Evolutionary conservation across 2,888 invertebrate genomes (phyloP), one percentile per base, ranked within the genome.

Genomic region (Leptura quadrifasciata): DNA sequence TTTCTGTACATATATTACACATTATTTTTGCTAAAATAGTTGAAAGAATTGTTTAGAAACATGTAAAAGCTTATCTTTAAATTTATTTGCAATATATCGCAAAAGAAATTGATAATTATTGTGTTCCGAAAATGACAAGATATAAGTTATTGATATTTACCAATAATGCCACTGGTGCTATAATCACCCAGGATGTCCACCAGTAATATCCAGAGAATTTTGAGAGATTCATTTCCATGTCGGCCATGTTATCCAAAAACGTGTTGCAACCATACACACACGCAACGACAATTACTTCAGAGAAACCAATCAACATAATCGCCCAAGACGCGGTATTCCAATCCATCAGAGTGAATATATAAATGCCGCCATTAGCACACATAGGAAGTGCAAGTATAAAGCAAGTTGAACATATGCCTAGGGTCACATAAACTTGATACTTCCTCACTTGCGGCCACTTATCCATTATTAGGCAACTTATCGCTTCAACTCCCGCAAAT

Each of bases 301-400:
- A 92, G 76, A 93, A 88, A 72, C 94, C 94, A 84, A 95, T 93
- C 74, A 94, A 89, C 64, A 95, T 89, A 74, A 95, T 93, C 18
- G 94, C 94, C 93, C 94, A 95, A 1, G 94, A 94, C 9, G 94
- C 94, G 0, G 94, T 94, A 87, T 95, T 94, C 93, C 94, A 94
- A 88, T 95, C 94, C 89, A 95, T 91, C 70, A 95, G 85, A 6
- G 94, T 94, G 85, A 95, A 93, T 80, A 95, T 88, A 85, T 93
- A 95, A 73, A 95, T 92, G 12, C 95, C 95, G 4, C 94, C 94
- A 82, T 93, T 91, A 86, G 94, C 94, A 86, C 95, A 94, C 93
- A 96, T 94, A 31, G 95, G 94, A 52, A 96, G 85, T 0, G 94
- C 95, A 58, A 94, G 89, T 12, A 95, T 80, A 88, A 94, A 95